A percentile compares a stretch with the other conserved stretches of the same genome.
These are phyloP conservation scores for Noctilio leporinus DNA, from an alignment of 2,113 vertebrate species.

Conservation along the genomic window DNA sequence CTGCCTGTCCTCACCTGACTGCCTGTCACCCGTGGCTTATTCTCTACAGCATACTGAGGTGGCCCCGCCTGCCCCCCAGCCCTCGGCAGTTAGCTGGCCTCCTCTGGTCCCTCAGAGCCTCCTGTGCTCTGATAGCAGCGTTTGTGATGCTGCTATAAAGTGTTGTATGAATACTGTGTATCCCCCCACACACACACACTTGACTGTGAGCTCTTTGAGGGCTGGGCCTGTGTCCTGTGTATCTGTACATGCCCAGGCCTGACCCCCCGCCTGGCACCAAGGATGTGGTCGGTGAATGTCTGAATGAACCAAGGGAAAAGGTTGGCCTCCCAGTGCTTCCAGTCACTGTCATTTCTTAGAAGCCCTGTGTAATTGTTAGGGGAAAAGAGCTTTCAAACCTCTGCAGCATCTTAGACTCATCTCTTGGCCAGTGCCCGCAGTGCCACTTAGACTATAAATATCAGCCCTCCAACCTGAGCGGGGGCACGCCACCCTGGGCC, in stretches of 20 bases:
- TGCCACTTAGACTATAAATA: not conserved
- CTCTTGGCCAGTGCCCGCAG: not conserved
- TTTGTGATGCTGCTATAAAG: rapidly evolving
- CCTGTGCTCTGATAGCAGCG: not conserved
- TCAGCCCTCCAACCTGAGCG: not conserved
- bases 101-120: not conserved
- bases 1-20: not conserved
- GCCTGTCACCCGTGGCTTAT: not conserved
- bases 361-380: not conserved
- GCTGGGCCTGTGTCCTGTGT: not conserved
- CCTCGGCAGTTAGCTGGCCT: not conserved
- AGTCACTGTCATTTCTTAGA: not conserved
- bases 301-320: not conserved
- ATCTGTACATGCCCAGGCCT: not conserved
- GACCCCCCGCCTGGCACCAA: not conserved
- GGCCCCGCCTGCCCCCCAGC: not conserved
- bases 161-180: not conserved
- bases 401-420: not conserved
- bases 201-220: not conserved
- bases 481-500: not conserved
- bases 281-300: not conserved
- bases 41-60: not conserved
- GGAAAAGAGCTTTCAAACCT: not conserved
- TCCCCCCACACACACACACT: not conserved
- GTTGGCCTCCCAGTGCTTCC: not conserved